phyloP scores from a whole-genome alignment of 2,888 invertebrate genomes.

The Choreutis nemorana region DNA sequence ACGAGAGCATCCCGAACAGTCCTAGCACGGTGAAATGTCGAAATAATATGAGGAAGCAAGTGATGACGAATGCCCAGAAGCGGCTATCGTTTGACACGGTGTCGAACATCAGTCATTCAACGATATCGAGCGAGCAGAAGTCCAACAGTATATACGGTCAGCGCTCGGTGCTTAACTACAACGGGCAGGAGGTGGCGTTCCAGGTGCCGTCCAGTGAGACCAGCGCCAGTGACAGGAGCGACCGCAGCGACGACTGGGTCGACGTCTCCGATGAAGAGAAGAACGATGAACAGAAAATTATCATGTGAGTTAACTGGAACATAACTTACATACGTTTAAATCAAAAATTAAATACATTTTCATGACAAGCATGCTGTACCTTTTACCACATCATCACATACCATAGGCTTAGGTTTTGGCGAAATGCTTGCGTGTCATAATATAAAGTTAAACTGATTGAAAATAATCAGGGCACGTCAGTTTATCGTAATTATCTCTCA shows the following conservation, averaged over 20 bases:
- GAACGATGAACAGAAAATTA: conserved; percentile 55
- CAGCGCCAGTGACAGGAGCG: conserved; percentile 68
- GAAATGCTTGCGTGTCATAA: too few species aligned
- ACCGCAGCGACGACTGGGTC: conserved; percentile 73
- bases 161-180: conserved; percentile 54
- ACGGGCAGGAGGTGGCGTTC: conserved; percentile 56
- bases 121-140: conserved; percentile 68
- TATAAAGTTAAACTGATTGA: too few species aligned
- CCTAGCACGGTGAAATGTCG: conserved; percentile 53
- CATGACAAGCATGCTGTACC: too few species aligned
- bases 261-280: conserved; percentile 69
- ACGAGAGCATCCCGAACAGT: conserved; percentile 67
- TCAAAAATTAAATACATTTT: neutral
- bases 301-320: conserved; percentile 67
- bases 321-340: neutral
- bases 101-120: conserved; percentile 57
- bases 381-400: too few species aligned
- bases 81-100: conserved; percentile 53
- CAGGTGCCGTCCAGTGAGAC: conserved; percentile 65
- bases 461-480: too few species aligned
- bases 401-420: too few species aligned
- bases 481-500: conserved; percentile 1
- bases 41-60: conserved; percentile 40
- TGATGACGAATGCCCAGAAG: conserved; percentile 41
- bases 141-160: conserved; percentile 70